Conservation (phyloP, 2,888 invertebrate species). For the Drosophila multiciliata region DNA sequence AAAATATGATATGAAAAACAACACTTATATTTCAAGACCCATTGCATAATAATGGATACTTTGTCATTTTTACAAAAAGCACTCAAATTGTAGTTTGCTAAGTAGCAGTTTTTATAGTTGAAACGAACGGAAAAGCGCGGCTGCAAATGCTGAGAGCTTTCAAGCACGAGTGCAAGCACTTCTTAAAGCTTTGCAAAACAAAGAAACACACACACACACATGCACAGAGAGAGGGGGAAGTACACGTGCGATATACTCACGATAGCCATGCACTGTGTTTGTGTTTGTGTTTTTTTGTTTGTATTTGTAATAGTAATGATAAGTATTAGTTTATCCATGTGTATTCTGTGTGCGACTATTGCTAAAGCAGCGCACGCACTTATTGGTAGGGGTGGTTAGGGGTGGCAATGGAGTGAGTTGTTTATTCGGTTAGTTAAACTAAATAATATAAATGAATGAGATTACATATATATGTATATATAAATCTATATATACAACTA, state of each 20-base stretch:
- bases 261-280: background rate
- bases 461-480: slow-evolving; percentile 42
- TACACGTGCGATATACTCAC: slow-evolving; percentile 6
- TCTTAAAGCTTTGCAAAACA: slow-evolving; percentile 22
- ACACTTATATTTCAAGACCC: background rate
- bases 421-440: slow-evolving; percentile 59
- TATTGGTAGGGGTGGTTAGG: slow-evolving; percentile 15
- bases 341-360: slow-evolving; percentile 31
- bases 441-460: slow-evolving; percentile 77
- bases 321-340: slow-evolving; percentile 6
- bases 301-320: slow-evolving; percentile 9
- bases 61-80: background rate
- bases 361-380: slow-evolving; percentile 68
- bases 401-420: background rate
- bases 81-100: background rate
- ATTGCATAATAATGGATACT: slow-evolving; percentile 5
- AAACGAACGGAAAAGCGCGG: background rate
- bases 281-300: background rate
- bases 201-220: background rate
- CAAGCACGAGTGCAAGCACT: slow-evolving; percentile 27
- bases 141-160: slow-evolving; percentile 42
- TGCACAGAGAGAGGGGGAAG: slow-evolving; percentile 29
- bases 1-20: background rate
- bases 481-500: slow-evolving; percentile 57
- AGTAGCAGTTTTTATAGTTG: background rate